Base-by-base conservation (phyloP, 2,888 invertebrate genomes). In the Ditylenchus weischeri region DNA sequence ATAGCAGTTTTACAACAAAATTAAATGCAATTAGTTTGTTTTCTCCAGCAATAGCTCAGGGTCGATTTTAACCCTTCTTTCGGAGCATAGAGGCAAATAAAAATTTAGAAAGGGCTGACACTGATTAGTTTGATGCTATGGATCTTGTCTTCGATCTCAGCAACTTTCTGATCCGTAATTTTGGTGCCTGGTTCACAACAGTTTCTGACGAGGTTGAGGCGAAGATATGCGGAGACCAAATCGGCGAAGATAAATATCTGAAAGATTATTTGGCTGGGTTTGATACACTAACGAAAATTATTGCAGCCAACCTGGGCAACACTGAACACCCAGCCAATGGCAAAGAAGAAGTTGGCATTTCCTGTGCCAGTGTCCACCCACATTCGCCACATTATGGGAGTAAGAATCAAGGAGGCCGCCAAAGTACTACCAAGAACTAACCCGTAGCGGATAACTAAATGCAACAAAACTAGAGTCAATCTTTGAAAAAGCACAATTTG, bases 281-380 rank as follows among this genome's bases (percentile, higher is more conserved):
- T 54, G 23, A 13, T 2, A 43, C 29, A 29, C 29, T 8, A 13
- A 43, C 3, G 21, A 51, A 35, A 49, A 29, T n/a, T 43, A 43
- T 43, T 43, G 11, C 15, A 43, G 43, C 43, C 15, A 43, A 49
- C 66, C 65, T 67, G 67, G n/a, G 67, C 57, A 49, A 67, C 35
- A 51, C 43, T 49, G 38, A 57, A 67, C 38, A 67, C 58, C 66
- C 67, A 67, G 38, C 57, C 59, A 19, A 68, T 68, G 58, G 69
- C 96, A 85, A 98, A 99, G 86, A 94, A 99, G 85, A 98, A 99
- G 86, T 99, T 99, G 0, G 98, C 95, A 87, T 99, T 99, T 8
- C 96, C 98, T 54, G 95, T 94, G 51, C 95, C 92, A 13, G 92
- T 90, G 84, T 93, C 93, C 76, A 98, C 93, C 98, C 98, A 99